phyloP scores from a whole-genome alignment of 2,797 vertebrate genomes.

The Poeciliopsis turneri region DNA sequence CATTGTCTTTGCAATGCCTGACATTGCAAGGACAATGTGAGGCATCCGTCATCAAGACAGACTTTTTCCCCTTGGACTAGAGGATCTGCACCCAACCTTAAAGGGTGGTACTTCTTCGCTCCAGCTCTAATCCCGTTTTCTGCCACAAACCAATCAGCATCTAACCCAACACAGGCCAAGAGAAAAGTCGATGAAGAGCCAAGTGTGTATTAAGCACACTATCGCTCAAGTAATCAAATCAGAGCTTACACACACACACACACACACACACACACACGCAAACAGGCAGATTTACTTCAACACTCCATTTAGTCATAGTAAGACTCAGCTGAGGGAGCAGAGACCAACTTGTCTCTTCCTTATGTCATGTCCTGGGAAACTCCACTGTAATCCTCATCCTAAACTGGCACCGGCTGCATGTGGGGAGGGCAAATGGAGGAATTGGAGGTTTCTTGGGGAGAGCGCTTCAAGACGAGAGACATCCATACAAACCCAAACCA shows the following conservation, averaged over 20 bases:
- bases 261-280: constrained; percentile 34
- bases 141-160: constrained; percentile 47
- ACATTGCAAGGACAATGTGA: constrained; percentile 59
- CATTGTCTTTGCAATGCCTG: too few species aligned
- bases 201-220: constrained; percentile 55
- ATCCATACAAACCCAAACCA: constrained; percentile 74
- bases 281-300: constrained; percentile 36
- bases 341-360: constrained; percentile 36
- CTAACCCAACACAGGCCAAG: constrained; percentile 40
- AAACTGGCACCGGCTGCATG: constrained; percentile 41
- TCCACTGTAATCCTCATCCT: constrained; percentile 29
- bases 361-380: constrained; percentile 53
- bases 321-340: constrained; percentile 17
- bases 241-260: constrained; percentile 29
- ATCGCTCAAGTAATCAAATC: constrained; percentile 60
- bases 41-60: constrained; percentile 48
- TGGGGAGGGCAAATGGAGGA: constrained; percentile 39
- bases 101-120: constrained; percentile 58
- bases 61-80: constrained; percentile 29
- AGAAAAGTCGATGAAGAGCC: constrained; percentile 48
- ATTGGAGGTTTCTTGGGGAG: constrained; percentile 45
- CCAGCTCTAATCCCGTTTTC: constrained; percentile 55
- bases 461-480: constrained; percentile 56
- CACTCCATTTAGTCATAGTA: constrained; percentile 17
- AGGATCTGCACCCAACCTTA: constrained; percentile 39